A percentile compares a stretch with the other conserved stretches of the same genome.
phyloP scores from a whole-genome alignment of 2,113 vertebrate species.

The Tachysurus fulvidraco region DNA sequence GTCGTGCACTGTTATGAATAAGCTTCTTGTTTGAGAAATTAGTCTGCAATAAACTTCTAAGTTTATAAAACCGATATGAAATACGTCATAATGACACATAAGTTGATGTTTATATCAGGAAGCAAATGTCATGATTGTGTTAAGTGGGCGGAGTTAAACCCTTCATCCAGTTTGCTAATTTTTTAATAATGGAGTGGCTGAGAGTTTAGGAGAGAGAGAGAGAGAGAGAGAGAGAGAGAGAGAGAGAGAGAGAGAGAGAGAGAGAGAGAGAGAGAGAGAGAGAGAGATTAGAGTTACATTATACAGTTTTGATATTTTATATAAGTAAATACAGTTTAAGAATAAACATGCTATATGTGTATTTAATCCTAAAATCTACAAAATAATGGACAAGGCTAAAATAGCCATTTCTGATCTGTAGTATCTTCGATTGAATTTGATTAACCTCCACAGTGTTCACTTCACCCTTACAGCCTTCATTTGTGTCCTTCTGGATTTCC shows the following conservation, averaged over 20 bases:
- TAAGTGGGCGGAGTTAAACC: background rate
- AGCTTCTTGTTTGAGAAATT: background rate
- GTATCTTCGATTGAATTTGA: background rate
- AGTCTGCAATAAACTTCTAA: background rate
- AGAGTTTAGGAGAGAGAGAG: background rate
- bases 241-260: background rate
- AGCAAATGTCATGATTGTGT: background rate
- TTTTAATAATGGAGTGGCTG: background rate
- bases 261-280: background rate
- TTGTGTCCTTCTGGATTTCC: background rate
- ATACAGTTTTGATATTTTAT: background rate
- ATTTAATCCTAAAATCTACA: background rate
- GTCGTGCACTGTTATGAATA: background rate
- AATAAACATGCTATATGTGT: background rate
- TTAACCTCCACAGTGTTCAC: background rate
- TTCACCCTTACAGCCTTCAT: background rate
- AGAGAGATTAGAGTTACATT: too few relatives aligned
- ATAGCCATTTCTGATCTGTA: background rate
- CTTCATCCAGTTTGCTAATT: background rate
- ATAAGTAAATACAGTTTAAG: background rate
- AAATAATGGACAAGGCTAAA: background rate
- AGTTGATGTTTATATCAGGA: background rate
- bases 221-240: too few relatives aligned
- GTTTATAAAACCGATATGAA: background rate
- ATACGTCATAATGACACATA: background rate